A percentile compares a stretch with the other conserved stretches of the same genome.
Evolutionary conservation across 53 echinoderm and acorn worm species (phyloP).

Genomic region (Hippasteria phrygiana): DNA sequence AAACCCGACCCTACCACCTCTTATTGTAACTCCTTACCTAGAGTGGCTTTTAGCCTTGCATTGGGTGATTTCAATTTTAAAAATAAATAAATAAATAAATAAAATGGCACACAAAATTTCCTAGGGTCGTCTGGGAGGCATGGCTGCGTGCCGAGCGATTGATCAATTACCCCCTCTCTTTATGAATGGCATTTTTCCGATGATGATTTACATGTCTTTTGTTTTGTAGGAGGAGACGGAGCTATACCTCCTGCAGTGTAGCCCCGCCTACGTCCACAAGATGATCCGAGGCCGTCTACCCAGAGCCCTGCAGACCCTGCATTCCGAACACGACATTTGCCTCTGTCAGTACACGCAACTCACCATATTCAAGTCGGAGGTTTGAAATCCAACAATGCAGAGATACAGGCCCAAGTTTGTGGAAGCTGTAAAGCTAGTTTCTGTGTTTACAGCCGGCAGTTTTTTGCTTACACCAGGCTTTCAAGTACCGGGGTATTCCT

Average conservation of each 20-base stretch:
- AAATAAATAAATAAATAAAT: too few species aligned
- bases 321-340: conserved; percentile 84
- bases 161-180: background rate
- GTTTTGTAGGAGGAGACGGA: conserved; percentile 90
- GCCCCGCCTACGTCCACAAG: conserved; percentile 77
- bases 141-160: too few species aligned
- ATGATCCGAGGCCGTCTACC: conserved; percentile 80
- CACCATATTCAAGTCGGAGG: conserved; percentile 81
- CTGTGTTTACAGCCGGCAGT: background rate
- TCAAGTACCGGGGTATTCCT: too few species aligned
- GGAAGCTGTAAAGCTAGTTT: too few species aligned
- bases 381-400: conserved; percentile 46
- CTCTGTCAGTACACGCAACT: conserved; percentile 94
- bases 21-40: too few species aligned
- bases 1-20: too few species aligned
- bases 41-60: too few species aligned
- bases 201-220: background rate
- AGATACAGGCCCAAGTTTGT: background rate
- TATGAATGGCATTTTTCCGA: background rate
- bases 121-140: too few species aligned
- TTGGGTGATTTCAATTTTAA: too few species aligned
- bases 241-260: conserved; percentile 87
- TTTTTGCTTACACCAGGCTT: too few species aligned
- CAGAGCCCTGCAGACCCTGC: conserved; percentile 67
- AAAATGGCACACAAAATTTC: too few species aligned